These are phyloP conservation scores for Allygus modestus DNA, from an alignment of 2,888 invertebrate genomes.

Conservation along the genomic window DNA sequence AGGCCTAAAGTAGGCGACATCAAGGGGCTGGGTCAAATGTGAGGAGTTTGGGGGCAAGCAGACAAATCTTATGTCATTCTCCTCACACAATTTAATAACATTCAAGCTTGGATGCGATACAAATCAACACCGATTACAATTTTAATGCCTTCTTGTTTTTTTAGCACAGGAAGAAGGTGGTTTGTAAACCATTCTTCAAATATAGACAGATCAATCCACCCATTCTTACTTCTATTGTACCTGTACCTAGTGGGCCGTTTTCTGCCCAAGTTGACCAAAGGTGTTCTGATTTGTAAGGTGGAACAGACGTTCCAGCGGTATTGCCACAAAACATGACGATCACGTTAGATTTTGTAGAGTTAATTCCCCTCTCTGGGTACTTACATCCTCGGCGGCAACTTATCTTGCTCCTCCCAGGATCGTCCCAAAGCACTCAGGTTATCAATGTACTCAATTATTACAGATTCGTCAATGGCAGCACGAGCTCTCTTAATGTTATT, in stretches of 20 bases:
- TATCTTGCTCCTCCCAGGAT: slow-evolving; percentile 71
- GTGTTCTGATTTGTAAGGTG: slow-evolving; percentile 73
- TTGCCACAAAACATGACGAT: slow-evolving; percentile 73
- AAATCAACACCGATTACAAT: slow-evolving; percentile 67
- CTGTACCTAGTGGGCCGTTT: slow-evolving; percentile 73
- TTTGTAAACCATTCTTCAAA: slow-evolving; percentile 72
- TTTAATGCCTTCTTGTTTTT: slow-evolving; percentile 63
- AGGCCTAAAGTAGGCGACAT: slow-evolving; percentile 69
- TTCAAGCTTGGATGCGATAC: slow-evolving; percentile 65
- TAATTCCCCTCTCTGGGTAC: slow-evolving; percentile 72
- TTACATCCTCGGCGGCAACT: slow-evolving; percentile 70
- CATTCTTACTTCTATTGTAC: slow-evolving; percentile 73
- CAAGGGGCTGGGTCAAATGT: slow-evolving; percentile 69
- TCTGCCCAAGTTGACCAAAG: slow-evolving; percentile 73
- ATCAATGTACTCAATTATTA: slow-evolving; percentile 56
- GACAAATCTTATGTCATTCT: slow-evolving; percentile 70
- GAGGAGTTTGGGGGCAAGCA: slow-evolving; percentile 68
- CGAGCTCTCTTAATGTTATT: slow-evolving; percentile 59
- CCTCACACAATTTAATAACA: slow-evolving; percentile 64
- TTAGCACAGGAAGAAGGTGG: slow-evolving; percentile 67
- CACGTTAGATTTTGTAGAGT: slow-evolving; percentile 70
- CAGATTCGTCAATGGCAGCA: slow-evolving; percentile 54
- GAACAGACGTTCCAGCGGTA: slow-evolving; percentile 72
- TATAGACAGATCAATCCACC: slow-evolving; percentile 72
- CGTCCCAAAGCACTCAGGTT: slow-evolving; percentile 68